Conservation (phyloP, 1,140 invertebrate genomes). For the Mamestra configurata region DNA sequence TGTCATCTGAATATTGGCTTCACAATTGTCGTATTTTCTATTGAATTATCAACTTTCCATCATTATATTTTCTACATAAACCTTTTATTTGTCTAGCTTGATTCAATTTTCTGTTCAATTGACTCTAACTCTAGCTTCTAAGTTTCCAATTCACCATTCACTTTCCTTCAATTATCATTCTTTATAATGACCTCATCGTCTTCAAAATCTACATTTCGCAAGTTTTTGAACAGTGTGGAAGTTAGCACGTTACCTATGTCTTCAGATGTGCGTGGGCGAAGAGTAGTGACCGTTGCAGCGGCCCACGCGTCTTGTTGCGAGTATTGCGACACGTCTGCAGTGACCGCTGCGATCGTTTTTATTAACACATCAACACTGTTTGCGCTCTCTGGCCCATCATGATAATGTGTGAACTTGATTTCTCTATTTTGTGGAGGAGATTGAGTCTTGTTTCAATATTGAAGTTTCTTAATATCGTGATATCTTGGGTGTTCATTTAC, state of each 20-base stretch:
- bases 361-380: slow-evolving; percentile 42
- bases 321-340: slow-evolving; percentile 57
- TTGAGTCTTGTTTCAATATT: slow-evolving; percentile 24
- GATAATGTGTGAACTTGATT: slow-evolving; percentile 25
- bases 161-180: background rate
- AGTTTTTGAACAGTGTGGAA: slow-evolving; percentile 30
- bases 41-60: background rate
- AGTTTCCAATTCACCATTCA: background rate
- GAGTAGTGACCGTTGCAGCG: slow-evolving; percentile 67
- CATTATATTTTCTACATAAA: background rate
- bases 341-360: slow-evolving; percentile 38
- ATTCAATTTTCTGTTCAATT: slow-evolving; percentile 14
- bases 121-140: background rate
- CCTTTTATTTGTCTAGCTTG: background rate
- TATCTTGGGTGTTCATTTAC: background rate
- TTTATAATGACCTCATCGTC: slow-evolving; percentile 14
- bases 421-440: slow-evolving; percentile 16
- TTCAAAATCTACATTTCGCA: slow-evolving; percentile 35
- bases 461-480: background rate
- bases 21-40: background rate
- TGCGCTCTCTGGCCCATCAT: slow-evolving; percentile 22
- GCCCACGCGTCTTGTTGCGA: slow-evolving; percentile 49
- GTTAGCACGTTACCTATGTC: slow-evolving; percentile 33
- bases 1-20: background rate
- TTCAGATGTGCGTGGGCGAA: slow-evolving; percentile 60